phyloP scores from a whole-genome alignment of 2,113 vertebrate species.

The Nibea albiflora region DNA sequence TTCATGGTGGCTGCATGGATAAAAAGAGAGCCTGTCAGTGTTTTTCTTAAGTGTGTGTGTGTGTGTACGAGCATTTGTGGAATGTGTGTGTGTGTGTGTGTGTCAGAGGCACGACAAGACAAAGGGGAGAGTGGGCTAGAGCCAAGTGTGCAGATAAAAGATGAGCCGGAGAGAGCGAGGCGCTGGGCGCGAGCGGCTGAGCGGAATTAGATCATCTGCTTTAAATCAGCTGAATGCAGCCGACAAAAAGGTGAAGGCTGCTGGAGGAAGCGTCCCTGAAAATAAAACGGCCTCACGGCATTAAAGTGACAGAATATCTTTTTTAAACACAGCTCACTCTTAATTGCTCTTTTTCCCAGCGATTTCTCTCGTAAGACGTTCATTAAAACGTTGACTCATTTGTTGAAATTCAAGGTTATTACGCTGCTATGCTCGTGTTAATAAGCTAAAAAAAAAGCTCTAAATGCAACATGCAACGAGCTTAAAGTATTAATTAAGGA shows the following conservation, averaged over 20 bases:
- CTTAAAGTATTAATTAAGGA: not conserved
- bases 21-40: not conserved
- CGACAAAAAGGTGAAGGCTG: constrained; percentile 34
- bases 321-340: not conserved
- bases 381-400: not conserved
- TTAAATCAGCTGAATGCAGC: constrained; percentile 43
- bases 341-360: not conserved
- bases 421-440: not conserved
- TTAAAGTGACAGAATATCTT: not conserved
- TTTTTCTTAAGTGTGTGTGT: constrained; percentile 28
- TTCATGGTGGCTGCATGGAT: constrained; percentile 20
- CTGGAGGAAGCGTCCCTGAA: not conserved
- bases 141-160: constrained; percentile 61
- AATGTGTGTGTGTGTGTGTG: constrained; percentile 56
- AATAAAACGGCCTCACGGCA: not conserved
- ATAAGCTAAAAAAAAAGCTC: not conserved
- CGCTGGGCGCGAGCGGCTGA: constrained; percentile 10
- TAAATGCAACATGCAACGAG: not conserved
- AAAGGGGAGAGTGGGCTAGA: constrained; percentile 57
- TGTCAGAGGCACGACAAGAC: constrained; percentile 35
- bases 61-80: constrained; percentile 45
- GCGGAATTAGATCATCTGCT: constrained; percentile 58
- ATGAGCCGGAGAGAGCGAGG: constrained; percentile 41
- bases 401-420: not conserved
- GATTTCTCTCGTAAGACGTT: not conserved